Evolutionary conservation across 1,140 invertebrate species (phyloP).

Genomic region (Fopius arisanus): DNA sequence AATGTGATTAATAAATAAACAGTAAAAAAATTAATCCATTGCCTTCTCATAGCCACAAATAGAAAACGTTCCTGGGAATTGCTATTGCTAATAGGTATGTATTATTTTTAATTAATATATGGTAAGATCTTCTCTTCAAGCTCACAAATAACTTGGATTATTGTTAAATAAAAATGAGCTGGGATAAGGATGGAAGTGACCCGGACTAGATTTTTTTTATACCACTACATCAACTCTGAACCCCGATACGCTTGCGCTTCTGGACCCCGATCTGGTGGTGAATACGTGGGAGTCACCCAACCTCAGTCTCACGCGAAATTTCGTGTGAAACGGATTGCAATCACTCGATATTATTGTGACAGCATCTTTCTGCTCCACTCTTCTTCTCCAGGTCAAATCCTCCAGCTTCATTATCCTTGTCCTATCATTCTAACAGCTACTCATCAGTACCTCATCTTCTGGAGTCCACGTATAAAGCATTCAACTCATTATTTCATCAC

Average conservation of each 20-base stretch:
- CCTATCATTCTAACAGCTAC: too few species aligned
- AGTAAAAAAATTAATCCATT: too few species aligned
- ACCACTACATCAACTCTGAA: neutral
- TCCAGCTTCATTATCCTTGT: too few species aligned
- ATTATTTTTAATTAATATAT: neutral
- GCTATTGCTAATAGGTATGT: too few species aligned
- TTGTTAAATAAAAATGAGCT: constrained; percentile 16
- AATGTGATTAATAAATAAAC: too few species aligned
- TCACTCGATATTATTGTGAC: neutral
- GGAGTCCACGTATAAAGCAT: too few species aligned
- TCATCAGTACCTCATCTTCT: too few species aligned
- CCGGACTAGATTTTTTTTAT: neutral
- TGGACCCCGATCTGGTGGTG: neutral
- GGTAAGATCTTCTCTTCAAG: neutral
- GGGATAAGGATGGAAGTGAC: constrained; percentile 6
- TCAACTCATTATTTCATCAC: too few species aligned
- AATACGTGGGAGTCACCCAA: constrained; percentile 8
- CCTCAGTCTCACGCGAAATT: constrained; percentile 12
- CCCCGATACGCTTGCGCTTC: neutral
- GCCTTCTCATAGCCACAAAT: too few species aligned
- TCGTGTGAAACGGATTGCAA: neutral
- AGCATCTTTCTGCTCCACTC: neutral
- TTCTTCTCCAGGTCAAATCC: neutral
- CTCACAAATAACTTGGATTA: neutral
- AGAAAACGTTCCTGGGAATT: too few species aligned